These are phyloP conservation scores for Cisticola juncidis DNA, from an alignment of 2,113 vertebrate genomes.

Conservation along the genomic window DNA sequence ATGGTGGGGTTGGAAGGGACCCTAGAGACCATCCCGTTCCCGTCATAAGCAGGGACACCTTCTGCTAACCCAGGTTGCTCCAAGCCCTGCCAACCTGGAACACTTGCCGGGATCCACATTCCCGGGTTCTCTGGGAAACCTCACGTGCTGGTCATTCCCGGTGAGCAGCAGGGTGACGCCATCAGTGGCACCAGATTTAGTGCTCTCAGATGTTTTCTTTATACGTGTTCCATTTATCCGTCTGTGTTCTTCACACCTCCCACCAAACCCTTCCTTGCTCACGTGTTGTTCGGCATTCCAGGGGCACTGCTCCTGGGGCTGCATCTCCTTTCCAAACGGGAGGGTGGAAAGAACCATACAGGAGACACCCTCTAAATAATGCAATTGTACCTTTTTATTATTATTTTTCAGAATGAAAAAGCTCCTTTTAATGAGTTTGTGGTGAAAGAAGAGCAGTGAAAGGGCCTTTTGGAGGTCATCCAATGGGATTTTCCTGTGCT, in stretches of 20 bases:
- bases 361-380: neutral
- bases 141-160: rapidly evolving
- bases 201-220: rapidly evolving
- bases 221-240: neutral
- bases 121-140: neutral
- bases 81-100: rapidly evolving
- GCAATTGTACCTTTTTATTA: too few relatives aligned
- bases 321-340: rapidly evolving
- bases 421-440: neutral
- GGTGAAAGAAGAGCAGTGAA: neutral
- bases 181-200: rapidly evolving
- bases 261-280: neutral
- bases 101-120: too few relatives aligned
- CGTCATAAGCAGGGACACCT: rapidly evolving
- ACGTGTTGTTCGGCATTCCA: rapidly evolving
- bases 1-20: too few relatives aligned
- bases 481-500: neutral
- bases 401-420: neutral
- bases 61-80: rapidly evolving
- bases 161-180: rapidly evolving
- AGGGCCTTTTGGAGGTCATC: neutral
- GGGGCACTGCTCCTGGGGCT: rapidly evolving
- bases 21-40: rapidly evolving
- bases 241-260: neutral
- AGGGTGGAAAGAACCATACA: neutral